Base-by-base conservation (phyloP, 1,140 invertebrate genomes). In the Leptestheria dahalacensis region DNA sequence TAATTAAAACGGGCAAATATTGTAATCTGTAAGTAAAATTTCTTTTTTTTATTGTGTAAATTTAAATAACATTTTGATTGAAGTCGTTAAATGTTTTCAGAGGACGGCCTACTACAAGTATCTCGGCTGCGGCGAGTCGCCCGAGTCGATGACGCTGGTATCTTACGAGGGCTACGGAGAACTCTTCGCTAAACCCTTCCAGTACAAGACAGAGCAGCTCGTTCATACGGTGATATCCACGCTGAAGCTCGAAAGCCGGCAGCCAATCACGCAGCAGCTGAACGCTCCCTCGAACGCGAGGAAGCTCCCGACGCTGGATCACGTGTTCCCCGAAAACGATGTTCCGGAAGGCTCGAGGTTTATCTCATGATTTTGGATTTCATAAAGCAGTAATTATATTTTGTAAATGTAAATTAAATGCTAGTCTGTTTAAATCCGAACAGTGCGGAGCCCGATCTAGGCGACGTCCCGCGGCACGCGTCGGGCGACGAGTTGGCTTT, bases 131-230 rank as follows among this genome's bases (percentile, higher is more conserved):
- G 53, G 53, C 2, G 53, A 55, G 21, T 55, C 53, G 0, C 12
- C 25, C 2, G 53, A 55, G 25, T 29, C 26, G 33, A 25, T 25
- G 11, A 55, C 28, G 3, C 12, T 55, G n/a, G 53, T 55, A 4
- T 33, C 26, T 33, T 29, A 29, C 26, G 53, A 55, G 33, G 53
- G 53, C 11, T 9, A 29, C 25, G 53, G 53, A n/a, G 53, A 55
- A 55, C 20, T 55, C 20, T 55, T 33, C 28, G n/a, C 28, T 2
- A 33, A 33, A 20, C 53, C 53, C 9, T n/a, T 55, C 9, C 6
- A 11, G 1, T 12, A 29, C 1, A 55, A 55, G 33, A 55, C 28
- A 12, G 53, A 55, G 20, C 53, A 55, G 2, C 11, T 29, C 24
- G 28, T 55, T 29, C 26, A 9, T n/a, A 18, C 33, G 53, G 25